A percentile compares a stretch with the other conserved stretches of the same genome.
Evolutionary conservation across 2,113 vertebrate species (phyloP).

Genomic region (Lophura nycthemera): DNA sequence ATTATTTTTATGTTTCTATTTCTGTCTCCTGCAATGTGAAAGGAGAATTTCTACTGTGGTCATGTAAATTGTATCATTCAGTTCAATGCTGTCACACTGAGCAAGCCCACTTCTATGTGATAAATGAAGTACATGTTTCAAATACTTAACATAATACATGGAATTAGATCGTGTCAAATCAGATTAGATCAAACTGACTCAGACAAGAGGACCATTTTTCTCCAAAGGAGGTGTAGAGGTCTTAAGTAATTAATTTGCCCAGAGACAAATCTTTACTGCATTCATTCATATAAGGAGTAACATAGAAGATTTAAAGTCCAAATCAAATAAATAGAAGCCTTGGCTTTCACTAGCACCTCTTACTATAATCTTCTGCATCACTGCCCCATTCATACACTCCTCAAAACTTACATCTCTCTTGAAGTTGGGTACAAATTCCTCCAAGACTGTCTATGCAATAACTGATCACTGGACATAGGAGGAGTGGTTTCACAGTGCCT

Average conservation of each 20-base stretch:
- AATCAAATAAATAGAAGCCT: background rate
- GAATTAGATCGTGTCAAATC: background rate
- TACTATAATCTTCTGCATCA: background rate
- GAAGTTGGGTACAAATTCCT: background rate
- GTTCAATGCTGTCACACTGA: background rate
- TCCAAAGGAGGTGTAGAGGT: background rate
- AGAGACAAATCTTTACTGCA: background rate
- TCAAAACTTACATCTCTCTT: background rate
- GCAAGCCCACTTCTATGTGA: background rate
- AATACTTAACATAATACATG: background rate
- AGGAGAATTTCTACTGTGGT: background rate
- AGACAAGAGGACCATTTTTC: background rate
- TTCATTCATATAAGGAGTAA: background rate
- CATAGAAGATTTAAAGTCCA: background rate
- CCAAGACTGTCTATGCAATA: background rate
- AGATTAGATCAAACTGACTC: background rate
- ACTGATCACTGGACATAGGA: background rate
- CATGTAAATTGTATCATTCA: background rate
- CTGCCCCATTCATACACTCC: fast-evolving
- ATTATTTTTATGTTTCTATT: background rate
- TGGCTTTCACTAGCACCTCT: background rate
- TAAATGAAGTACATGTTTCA: background rate
- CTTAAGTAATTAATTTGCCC: background rate
- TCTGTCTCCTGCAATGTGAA: constrained; percentile 3
- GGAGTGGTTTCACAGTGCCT: background rate